phyloP scores from a whole-genome alignment of 2,113 vertebrate genomes.

The Rhynchopsitta pachyrhyncha region DNA sequence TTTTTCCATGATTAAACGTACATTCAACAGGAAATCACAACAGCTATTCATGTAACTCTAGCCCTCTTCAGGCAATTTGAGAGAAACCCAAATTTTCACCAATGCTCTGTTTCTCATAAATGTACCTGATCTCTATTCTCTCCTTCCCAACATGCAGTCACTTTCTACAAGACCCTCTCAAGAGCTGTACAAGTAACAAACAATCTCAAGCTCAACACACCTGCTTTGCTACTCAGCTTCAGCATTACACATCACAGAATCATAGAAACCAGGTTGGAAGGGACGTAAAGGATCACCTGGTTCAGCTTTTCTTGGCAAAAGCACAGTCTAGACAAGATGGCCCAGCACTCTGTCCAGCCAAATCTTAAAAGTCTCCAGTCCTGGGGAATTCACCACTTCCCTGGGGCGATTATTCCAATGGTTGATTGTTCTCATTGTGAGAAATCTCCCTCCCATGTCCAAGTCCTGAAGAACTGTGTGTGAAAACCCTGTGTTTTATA shows the following conservation, averaged over 20 bases:
- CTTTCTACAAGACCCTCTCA: background rate
- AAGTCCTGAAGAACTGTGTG: fast-evolving
- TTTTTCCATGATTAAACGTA: background rate
- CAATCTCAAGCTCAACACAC: background rate
- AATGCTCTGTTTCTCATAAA: background rate
- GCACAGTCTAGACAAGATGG: fast-evolving
- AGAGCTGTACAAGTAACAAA: background rate
- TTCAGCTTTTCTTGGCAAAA: background rate
- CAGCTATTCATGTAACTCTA: background rate
- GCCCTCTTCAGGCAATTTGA: background rate
- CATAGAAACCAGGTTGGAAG: background rate
- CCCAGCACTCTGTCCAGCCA: background rate
- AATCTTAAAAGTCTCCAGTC: background rate
- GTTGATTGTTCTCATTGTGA: background rate
- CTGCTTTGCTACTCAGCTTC: background rate
- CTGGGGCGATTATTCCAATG: background rate
- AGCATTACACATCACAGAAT: fast-evolving
- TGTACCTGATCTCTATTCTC: background rate
- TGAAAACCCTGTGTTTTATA: background rate
- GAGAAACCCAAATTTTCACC: background rate
- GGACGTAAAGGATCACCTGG: background rate
- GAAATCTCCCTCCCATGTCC: background rate
- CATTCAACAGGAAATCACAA: background rate
- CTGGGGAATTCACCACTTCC: background rate
- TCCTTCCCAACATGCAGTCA: background rate